phyloP scores from a whole-genome alignment of 2,113 vertebrate species.

The Orthonyx spaldingii region DNA sequence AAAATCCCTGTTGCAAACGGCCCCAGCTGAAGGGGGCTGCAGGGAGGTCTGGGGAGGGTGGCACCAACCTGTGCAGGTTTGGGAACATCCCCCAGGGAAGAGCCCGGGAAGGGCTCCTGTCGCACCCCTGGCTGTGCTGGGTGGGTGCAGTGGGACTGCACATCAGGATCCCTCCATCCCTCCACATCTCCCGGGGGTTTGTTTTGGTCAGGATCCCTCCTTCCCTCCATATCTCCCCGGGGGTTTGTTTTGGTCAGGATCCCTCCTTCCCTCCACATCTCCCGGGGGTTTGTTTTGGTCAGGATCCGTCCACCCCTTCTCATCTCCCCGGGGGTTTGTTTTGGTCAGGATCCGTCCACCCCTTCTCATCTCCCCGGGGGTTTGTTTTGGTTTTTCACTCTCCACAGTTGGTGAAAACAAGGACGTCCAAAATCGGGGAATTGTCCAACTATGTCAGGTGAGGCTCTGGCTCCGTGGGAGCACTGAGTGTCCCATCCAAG shows the following conservation, averaged over 20 bases:
- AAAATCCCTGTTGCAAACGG: neutral
- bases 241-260: too few relatives aligned
- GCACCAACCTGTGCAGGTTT: neutral
- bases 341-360: neutral
- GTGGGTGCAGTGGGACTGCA: neutral
- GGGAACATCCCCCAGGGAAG: neutral
- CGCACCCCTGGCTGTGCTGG: accelerated
- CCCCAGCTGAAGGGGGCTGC: neutral
- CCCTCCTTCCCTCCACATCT: too few relatives aligned
- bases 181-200: too few relatives aligned
- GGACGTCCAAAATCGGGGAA: constrained; percentile 75
- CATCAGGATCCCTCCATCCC: too few relatives aligned
- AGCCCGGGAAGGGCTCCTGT: neutral
- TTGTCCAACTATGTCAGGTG: constrained; percentile 81
- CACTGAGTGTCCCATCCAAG: neutral
- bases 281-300: too few relatives aligned
- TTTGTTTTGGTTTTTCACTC: neutral
- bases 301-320: neutral
- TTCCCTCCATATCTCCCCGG: too few relatives aligned
- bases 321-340: neutral
- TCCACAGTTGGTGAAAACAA: constrained; percentile 83
- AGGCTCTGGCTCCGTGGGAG: neutral
- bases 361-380: neutral
- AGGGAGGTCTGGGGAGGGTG: neutral
- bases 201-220: too few relatives aligned